phyloP scores from a whole-genome alignment of 2,888 invertebrate species.

The Erebia ligea region DNA sequence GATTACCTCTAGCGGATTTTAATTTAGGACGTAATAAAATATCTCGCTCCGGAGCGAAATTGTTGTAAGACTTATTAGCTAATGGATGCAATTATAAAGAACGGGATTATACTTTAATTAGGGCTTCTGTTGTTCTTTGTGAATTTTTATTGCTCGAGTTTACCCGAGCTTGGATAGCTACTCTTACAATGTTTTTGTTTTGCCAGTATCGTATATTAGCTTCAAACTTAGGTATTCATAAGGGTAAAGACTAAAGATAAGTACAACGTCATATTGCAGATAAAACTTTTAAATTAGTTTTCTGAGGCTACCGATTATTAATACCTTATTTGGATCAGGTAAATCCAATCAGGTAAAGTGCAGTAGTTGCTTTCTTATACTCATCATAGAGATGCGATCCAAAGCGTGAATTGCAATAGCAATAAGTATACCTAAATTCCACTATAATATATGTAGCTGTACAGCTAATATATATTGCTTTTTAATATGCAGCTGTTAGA shows the following conservation, averaged over 20 bases:
- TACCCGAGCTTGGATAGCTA: background rate
- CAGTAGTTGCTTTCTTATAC: too few species aligned
- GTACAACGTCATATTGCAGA: too few species aligned
- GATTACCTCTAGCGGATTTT: slow-evolving; percentile 65
- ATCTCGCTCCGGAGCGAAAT: slow-evolving; percentile 66
- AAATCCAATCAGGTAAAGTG: too few species aligned
- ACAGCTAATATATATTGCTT: too few species aligned
- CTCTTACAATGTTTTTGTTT: slow-evolving; percentile 17
- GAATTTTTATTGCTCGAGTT: slow-evolving; percentile 40
- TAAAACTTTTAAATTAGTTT: too few species aligned
- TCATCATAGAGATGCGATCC: too few species aligned
- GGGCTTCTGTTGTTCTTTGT: slow-evolving; percentile 58
- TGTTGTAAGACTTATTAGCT: slow-evolving; percentile 72
- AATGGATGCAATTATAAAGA: slow-evolving; percentile 73
- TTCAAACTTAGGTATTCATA: background rate
- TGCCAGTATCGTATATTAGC: slow-evolving; percentile 15
- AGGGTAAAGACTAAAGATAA: background rate
- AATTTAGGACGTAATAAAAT: slow-evolving; percentile 71
- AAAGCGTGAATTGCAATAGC: too few species aligned
- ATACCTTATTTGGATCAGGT: too few species aligned
- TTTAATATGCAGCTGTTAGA: too few species aligned
- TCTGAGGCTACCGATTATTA: too few species aligned
- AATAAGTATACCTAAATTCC: too few species aligned
- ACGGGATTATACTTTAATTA: slow-evolving; percentile 74
- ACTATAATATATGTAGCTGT: too few species aligned